Percentiles rank a stretch among this genome's conserved stretches.
These are phyloP conservation scores for Dinomys branickii DNA, from an alignment of 2,113 vertebrate species.

Conservation along the genomic window DNA sequence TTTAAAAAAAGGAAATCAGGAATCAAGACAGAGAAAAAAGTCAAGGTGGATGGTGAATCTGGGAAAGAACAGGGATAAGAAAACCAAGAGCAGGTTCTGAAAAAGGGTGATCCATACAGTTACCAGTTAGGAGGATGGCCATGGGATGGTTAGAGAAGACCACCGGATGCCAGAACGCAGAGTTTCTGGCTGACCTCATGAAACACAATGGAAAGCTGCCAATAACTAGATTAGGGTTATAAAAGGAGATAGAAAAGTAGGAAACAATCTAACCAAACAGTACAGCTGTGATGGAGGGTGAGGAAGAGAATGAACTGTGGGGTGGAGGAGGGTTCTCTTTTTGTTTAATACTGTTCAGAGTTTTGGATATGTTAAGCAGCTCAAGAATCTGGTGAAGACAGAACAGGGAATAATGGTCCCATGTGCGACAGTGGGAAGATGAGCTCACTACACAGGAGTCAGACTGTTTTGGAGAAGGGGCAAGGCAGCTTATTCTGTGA, in stretches of 20 bases:
- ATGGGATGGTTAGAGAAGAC: not conserved
- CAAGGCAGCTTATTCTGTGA: not conserved
- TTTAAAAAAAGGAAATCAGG: not conserved
- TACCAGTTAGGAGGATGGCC: not conserved
- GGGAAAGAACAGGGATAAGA: not conserved
- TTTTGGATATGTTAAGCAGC: not conserved
- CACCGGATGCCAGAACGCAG: not conserved
- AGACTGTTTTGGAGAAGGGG: not conserved
- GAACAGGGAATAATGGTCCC: not conserved
- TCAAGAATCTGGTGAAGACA: not conserved
- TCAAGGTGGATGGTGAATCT: not conserved
- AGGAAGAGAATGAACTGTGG: not conserved
- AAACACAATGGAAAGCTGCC: not conserved
- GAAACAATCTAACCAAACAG: not conserved
- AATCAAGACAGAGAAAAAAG: not conserved
- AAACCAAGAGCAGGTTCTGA: not conserved
- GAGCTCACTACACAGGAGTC: not conserved
- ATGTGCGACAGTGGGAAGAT: not conserved
- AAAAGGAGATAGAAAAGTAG: constrained; percentile 15
- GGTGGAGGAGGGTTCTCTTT: not conserved
- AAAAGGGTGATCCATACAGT: not conserved
- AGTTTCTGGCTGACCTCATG: not conserved
- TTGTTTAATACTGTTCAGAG: not conserved
- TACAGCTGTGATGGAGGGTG: not conserved
- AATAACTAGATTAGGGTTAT: not conserved